A percentile compares a stretch with the other conserved stretches of the same genome.
phyloP scores from a whole-genome alignment of 2,113 vertebrate species.

The Bufo bufo region DNA sequence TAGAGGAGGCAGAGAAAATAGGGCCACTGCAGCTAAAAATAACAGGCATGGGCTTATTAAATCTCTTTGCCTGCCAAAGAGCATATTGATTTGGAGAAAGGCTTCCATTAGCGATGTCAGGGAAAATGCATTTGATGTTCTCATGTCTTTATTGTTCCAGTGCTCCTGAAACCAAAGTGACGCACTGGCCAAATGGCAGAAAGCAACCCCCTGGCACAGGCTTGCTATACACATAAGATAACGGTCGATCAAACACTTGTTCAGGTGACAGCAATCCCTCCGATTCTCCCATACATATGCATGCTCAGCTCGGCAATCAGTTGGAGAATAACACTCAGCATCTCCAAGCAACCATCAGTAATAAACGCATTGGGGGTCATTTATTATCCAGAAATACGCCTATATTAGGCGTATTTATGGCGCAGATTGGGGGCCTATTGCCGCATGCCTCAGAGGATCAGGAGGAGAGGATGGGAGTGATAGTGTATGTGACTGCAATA shows the following conservation, averaged over 20 bases:
- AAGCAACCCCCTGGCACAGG: background rate
- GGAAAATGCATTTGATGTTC: constrained; percentile 33
- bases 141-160: constrained; percentile 41
- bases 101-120: constrained; percentile 49
- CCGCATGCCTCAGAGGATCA: too few species aligned
- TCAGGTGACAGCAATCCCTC: too few species aligned
- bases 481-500: too few species aligned
- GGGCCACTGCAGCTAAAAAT: constrained; percentile 50
- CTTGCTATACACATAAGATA: background rate
- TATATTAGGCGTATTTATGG: too few species aligned
- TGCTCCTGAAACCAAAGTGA: background rate
- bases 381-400: too few species aligned
- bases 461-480: too few species aligned
- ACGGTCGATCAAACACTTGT: too few species aligned
- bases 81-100: constrained; percentile 47
- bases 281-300: background rate
- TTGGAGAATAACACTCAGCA: too few species aligned
- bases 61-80: constrained; percentile 38
- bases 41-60: constrained; percentile 50
- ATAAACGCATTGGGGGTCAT: too few species aligned
- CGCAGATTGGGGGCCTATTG: too few species aligned
- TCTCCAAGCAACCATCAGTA: too few species aligned
- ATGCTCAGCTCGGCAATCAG: too few species aligned
- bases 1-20: constrained; percentile 41
- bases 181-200: background rate